These are phyloP conservation scores for Symphodus melops DNA, from an alignment of 2,113 vertebrate genomes.

Conservation along the genomic window DNA sequence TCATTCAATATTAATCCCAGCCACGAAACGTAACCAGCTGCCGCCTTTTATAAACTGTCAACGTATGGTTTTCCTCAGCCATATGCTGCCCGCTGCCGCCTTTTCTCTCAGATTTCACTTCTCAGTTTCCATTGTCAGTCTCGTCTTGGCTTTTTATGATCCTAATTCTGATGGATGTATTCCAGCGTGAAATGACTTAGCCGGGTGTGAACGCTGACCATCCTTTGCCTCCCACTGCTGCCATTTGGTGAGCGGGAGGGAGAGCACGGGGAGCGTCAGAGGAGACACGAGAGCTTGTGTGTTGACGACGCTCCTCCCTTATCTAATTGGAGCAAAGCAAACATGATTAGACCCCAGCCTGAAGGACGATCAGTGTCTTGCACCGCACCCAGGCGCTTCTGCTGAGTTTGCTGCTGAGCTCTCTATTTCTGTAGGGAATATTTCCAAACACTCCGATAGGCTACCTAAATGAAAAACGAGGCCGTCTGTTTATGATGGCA, in stretches of 20 bases:
- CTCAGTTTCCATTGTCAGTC: conserved; percentile 72
- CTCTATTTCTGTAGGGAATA: neutral
- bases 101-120: conserved; percentile 69
- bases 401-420: conserved; percentile 42
- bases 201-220: conserved; percentile 68
- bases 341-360: conserved; percentile 74
- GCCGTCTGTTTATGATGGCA: neutral
- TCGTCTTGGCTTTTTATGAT: conserved; percentile 69
- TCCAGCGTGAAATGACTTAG: conserved; percentile 76
- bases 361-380: conserved; percentile 71
- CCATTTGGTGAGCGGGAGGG: conserved; percentile 79
- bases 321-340: conserved; percentile 81
- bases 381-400: conserved; percentile 50
- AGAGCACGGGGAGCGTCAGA: conserved; percentile 46
- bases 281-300: conserved; percentile 60
- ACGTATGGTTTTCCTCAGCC: conserved; percentile 63
- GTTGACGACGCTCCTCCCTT: conserved; percentile 71
- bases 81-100: conserved; percentile 63
- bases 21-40: conserved; percentile 63
- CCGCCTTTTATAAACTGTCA: conserved; percentile 64
- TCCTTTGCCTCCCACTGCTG: conserved; percentile 72
- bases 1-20: conserved; percentile 60
- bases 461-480: neutral
- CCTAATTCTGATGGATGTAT: conserved; percentile 74
- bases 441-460: neutral